phyloP scores from a whole-genome alignment of 2,888 invertebrate species.

The Melinopterus prodromus region DNA sequence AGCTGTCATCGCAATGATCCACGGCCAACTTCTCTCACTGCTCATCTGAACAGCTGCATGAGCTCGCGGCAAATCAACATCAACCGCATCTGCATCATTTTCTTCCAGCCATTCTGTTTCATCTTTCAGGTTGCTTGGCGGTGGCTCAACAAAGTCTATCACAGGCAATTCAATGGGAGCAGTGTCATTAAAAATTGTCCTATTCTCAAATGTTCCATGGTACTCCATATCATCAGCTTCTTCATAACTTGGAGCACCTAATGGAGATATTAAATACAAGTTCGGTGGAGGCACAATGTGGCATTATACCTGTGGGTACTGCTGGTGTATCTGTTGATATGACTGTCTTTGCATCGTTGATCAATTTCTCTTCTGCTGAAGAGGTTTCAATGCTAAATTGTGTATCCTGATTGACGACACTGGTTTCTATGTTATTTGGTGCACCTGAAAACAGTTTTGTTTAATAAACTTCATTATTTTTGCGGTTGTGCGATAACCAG shows the following conservation, averaged over 20 bases:
- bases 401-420: background rate
- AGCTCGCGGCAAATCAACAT: background rate
- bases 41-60: background rate
- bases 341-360: background rate
- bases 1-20: constrained; percentile 10
- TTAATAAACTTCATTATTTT: background rate
- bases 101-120: constrained; percentile 16
- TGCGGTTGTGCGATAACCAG: background rate
- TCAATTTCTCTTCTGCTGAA: background rate
- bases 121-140: constrained; percentile 9
- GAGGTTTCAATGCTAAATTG: background rate
- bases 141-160: constrained; percentile 7
- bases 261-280: background rate
- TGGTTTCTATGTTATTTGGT: background rate
- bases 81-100: constrained; percentile 1
- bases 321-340: background rate
- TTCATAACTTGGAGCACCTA: background rate
- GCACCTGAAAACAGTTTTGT: background rate
- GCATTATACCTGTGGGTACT: background rate
- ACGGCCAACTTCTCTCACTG: background rate
- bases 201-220: constrained; percentile 11
- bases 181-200: background rate
- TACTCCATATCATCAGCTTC: constrained; percentile 22
- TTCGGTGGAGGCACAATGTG: background rate
- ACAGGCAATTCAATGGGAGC: background rate